Conservation (phyloP, 2,113 vertebrate species). For the Pollimyrus isidori region DNA sequence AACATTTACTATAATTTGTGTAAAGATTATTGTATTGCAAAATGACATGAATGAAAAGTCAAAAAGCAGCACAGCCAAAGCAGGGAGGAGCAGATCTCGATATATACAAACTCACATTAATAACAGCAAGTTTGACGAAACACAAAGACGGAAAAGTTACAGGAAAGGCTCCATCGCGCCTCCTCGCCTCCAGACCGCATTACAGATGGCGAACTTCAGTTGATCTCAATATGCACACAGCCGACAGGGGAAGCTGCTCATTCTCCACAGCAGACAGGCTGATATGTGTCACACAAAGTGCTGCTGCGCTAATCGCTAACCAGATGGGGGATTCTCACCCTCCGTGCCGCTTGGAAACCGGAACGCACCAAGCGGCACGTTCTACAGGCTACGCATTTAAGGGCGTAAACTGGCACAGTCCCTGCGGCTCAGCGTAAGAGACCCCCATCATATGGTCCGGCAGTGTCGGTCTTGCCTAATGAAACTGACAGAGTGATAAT, state of each 20-base stretch:
- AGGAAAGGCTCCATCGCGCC: slow-evolving; percentile 30
- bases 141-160: no score
- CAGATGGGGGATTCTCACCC: not conserved
- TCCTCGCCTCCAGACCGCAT: not conserved
- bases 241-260: slow-evolving; percentile 39
- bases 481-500: not conserved
- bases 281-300: slow-evolving; percentile 6
- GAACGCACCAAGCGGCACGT: no score
- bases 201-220: slow-evolving; percentile 43
- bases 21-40: not conserved
- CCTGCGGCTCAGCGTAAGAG: not conserved
- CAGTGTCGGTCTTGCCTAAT: not conserved
- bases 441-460: not conserved
- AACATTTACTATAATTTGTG: not conserved
- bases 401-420: not conserved
- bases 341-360: not conserved
- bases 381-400: not conserved
- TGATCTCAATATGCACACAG: slow-evolving; percentile 50
- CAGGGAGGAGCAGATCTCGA: not conserved
- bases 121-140: not conserved
- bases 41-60: not conserved
- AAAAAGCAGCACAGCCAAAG: not conserved
- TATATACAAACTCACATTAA: not conserved
- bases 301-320: not conserved
- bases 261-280: slow-evolving; percentile 28